Evolutionary conservation across 1,140 invertebrate species (phyloP).

Genomic region (Spodoptera litura): DNA sequence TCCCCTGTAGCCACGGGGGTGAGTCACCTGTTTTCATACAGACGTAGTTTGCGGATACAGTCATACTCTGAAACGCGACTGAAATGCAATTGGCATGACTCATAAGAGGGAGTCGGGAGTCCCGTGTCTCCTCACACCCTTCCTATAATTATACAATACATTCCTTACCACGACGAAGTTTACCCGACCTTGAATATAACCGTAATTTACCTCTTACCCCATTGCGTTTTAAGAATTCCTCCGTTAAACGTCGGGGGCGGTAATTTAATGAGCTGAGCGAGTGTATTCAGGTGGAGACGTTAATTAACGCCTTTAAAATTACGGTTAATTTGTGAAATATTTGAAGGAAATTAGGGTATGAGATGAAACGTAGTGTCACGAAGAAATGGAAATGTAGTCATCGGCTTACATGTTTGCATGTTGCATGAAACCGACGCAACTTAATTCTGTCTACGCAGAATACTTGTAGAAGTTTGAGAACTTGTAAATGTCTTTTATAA

Average conservation of each 20-base stretch:
- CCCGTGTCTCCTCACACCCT: not conserved
- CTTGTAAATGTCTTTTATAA: too few species aligned
- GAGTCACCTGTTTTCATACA: constrained; percentile 37
- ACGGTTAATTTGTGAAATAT: constrained; percentile 48
- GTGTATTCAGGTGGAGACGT: constrained; percentile 46
- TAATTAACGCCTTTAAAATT: constrained; percentile 46
- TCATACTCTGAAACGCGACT: constrained; percentile 38
- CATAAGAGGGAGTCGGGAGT: constrained; percentile 7
- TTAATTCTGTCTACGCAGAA: too few species aligned
- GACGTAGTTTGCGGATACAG: constrained; percentile 28
- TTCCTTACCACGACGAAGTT: constrained; percentile 30
- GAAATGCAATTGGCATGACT: constrained; percentile 45
- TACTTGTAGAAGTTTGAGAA: too few species aligned
- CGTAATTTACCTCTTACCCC: constrained; percentile 56
- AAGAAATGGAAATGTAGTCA: not conserved
- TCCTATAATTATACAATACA: constrained; percentile 48
- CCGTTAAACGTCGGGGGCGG: constrained; percentile 56
- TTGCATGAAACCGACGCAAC: too few species aligned
- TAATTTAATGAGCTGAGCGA: constrained; percentile 60
- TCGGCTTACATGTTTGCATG: too few species aligned
- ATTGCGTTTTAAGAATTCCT: constrained; percentile 65
- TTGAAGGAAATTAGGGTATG: constrained; percentile 26
- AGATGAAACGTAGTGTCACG: constrained; percentile 7
- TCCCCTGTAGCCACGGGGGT: not conserved
- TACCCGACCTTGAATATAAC: constrained; percentile 68